These are phyloP conservation scores for Pasiphila rectangulata DNA, from an alignment of 2,888 invertebrate species.

Conservation along the genomic window DNA sequence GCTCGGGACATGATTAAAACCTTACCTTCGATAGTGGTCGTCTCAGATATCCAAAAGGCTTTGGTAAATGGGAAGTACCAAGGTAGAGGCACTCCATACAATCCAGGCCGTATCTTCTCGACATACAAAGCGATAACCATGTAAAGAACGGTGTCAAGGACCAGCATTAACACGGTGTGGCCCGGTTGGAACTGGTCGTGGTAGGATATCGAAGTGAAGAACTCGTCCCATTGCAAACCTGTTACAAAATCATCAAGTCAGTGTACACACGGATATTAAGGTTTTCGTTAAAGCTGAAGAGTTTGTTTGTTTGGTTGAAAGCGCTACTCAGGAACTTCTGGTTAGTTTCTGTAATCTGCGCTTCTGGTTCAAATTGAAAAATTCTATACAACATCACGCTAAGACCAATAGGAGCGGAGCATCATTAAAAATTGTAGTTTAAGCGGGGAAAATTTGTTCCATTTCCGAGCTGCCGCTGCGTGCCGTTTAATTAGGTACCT, in stretches of 20 bases:
- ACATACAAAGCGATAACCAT: conserved; percentile 90
- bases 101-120: conserved; percentile 92
- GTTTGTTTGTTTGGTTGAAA: no score
- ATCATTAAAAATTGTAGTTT: no score
- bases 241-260: conserved; percentile 5
- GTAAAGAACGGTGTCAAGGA: conserved; percentile 86
- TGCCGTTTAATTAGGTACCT: no score
- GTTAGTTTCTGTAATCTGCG: no score
- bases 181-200: conserved; percentile 87
- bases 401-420: no score
- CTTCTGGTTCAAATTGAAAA: no score
- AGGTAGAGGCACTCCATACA: conserved; percentile 89
- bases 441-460: no score
- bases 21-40: conserved; percentile 51
- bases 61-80: conserved; percentile 90
- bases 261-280: neutral
- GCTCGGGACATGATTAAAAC: neutral
- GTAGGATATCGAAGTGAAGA: conserved; percentile 83
- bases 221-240: conserved; percentile 84
- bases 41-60: conserved; percentile 77
- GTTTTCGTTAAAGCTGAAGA: no score
- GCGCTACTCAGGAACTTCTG: no score
- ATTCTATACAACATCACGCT: no score
- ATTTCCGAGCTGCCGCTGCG: no score
- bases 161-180: conserved; percentile 85